Evolutionary conservation across 2,888 invertebrate genomes (phyloP).

Genomic region (Eupithecia inturbata): DNA sequence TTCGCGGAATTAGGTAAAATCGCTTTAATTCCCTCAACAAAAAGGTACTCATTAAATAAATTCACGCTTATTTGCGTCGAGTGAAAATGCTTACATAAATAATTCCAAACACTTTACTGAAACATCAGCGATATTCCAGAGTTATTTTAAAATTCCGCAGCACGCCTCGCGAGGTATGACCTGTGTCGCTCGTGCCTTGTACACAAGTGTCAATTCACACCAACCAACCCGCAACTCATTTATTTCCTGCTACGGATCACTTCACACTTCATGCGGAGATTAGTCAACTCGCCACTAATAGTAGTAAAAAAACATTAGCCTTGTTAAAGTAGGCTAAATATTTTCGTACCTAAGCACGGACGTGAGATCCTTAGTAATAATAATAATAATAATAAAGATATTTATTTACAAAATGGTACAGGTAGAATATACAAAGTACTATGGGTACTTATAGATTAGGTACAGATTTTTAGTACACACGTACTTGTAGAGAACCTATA

Average conservation of each 20-base stretch:
- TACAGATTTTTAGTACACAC: too few relatives aligned
- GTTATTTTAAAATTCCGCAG: slow-evolving; percentile 2
- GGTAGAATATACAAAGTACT: too few relatives aligned
- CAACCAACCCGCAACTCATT: not conserved
- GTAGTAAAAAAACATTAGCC: too few relatives aligned
- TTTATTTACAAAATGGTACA: too few relatives aligned
- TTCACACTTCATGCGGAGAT: not conserved
- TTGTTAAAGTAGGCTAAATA: too few relatives aligned
- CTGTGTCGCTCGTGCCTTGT: not conserved
- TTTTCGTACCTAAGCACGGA: too few relatives aligned
- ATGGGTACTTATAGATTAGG: too few relatives aligned
- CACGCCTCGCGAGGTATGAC: not conserved
- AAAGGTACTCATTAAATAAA: not conserved
- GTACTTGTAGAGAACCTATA: too few relatives aligned
- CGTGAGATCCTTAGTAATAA: too few relatives aligned
- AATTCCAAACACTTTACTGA: not conserved
- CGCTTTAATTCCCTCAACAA: not conserved
- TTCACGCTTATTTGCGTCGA: not conserved
- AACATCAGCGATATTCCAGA: not conserved
- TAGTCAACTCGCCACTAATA: not conserved
- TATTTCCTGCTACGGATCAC: not conserved
- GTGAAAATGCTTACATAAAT: slow-evolving; percentile 1
- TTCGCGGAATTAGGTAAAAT: not conserved
- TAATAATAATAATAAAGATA: too few relatives aligned
- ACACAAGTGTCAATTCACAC: slow-evolving; percentile 4